Conservation (phyloP, 2,888 invertebrate species). For the Aleiodes testaceus region DNA sequence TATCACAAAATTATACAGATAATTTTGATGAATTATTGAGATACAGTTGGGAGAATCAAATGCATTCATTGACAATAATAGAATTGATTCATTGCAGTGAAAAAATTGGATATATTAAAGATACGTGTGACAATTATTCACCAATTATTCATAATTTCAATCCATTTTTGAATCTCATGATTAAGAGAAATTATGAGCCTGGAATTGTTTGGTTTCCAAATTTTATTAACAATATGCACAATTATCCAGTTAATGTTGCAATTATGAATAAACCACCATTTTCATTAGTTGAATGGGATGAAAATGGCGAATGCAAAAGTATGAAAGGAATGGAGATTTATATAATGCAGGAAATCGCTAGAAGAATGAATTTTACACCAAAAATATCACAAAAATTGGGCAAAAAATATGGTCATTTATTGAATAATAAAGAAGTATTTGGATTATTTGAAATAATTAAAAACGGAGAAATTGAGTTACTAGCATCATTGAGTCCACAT, state of each 20-base stretch:
- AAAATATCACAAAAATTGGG: conserved; percentile 23
- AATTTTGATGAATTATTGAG: conserved; percentile 40
- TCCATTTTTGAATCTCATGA: conserved; percentile 43
- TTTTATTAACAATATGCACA: conserved; percentile 51
- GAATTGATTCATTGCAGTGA: conserved; percentile 36
- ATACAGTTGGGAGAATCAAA: conserved; percentile 46
- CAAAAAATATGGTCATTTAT: background rate
- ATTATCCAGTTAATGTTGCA: conserved; percentile 46
- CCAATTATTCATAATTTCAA: conserved; percentile 48
- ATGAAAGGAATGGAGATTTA: conserved; percentile 37
- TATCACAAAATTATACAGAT: conserved; percentile 7
- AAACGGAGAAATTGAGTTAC: conserved; percentile 41
- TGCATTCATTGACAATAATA: conserved; percentile 49
- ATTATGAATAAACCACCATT: conserved; percentile 35
- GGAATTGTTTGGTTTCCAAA: conserved; percentile 50
- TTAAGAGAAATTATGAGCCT: conserved; percentile 29
- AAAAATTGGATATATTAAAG: background rate
- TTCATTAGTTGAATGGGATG: conserved; percentile 27
- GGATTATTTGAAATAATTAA: conserved; percentile 31
- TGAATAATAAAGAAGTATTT: background rate
- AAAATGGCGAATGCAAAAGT: background rate
- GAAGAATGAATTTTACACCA: conserved; percentile 50
- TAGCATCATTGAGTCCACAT: conserved; percentile 34
- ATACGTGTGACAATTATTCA: background rate
- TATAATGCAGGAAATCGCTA: conserved; percentile 18